These are phyloP conservation scores for Phyto melanocephala DNA, from an alignment of 2,888 invertebrate genomes.

Conservation along the genomic window DNA sequence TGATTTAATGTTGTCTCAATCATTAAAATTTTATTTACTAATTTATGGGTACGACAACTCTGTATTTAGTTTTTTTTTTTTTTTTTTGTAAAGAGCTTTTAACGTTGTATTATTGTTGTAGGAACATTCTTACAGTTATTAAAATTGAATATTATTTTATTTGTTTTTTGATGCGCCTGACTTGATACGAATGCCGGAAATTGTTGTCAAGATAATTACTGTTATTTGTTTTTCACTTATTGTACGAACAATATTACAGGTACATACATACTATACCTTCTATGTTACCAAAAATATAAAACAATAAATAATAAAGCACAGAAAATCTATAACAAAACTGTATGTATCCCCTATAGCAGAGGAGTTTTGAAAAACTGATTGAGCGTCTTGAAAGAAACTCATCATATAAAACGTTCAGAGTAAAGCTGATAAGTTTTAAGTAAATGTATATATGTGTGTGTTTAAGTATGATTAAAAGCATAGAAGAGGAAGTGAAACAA, in stretches of 20 bases:
- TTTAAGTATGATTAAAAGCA: not conserved
- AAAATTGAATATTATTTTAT: slow-evolving; percentile 64
- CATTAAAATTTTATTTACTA: too few species aligned
- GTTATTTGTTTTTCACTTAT: slow-evolving; percentile 74
- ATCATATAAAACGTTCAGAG: not conserved
- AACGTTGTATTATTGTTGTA: slow-evolving; percentile 5
- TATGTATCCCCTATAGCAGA: not conserved
- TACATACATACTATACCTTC: not conserved
- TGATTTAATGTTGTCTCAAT: not conserved
- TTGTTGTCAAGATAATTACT: slow-evolving; percentile 79
- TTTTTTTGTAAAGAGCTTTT: slow-evolving; percentile 12
- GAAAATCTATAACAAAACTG: slow-evolving; percentile 7
- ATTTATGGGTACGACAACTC: too few species aligned
- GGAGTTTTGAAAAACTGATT: slow-evolving; percentile 3
- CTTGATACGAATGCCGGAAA: slow-evolving; percentile 78
- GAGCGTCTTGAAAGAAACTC: not conserved
- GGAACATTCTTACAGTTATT: slow-evolving; percentile 53
- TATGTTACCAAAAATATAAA: not conserved
- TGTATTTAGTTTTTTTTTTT: not conserved
- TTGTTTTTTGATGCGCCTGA: slow-evolving; percentile 70
- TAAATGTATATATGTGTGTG: not conserved
- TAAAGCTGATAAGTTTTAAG: not conserved
- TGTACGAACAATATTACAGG: slow-evolving; percentile 15
- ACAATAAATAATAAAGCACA: not conserved
- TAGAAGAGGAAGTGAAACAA: not conserved